Evolutionary conservation across 2,888 invertebrate genomes (phyloP), one percentile per base, ranked within the genome.

Genomic region (Spisula subtruncata): DNA sequence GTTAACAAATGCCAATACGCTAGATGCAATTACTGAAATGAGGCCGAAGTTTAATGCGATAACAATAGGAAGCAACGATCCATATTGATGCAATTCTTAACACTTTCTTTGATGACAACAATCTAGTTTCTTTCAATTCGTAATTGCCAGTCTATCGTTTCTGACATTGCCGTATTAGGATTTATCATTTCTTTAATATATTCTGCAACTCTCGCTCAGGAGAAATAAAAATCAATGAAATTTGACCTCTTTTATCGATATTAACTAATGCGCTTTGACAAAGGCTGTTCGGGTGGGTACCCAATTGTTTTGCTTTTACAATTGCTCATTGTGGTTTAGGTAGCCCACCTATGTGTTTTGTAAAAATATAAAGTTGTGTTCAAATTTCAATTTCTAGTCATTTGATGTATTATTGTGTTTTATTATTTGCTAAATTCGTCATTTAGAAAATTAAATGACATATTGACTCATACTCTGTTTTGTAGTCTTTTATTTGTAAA

Each of bases 61-160:
- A 66, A 66, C 5, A n/a, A 12, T n/a, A 1, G 20, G 25, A 25
- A 2, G 2, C 60, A 66, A 1, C n/a, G 25, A 66, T 66, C 60
- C 60, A 60, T 25, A 60, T 60, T 66, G 60, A 66, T 66, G 60
- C 60, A 25, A 25, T 66, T 66, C 60, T 25, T 66, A 66, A 66
- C 2, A 66, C 60, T 25, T n/a, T 66, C 60, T n/a, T 66, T 66
- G 60, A 66, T 66, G 60, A 66, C n/a, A 25, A 25, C 60, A 25
- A 66, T 66, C 60, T 25, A 6, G 25, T 25, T 66, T 66, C 60
- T 66, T 66, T 66, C 60, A 66, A n/a, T 56, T 56, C 6, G 56
- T 56, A 56, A 18, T 56, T 18, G 20, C 41, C 56, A 18, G 56
- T 56, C 56, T 56, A 56, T 56, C n/a, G 56, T 20, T 56, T 56